A percentile compares a stretch with the other conserved stretches of the same genome.
Evolutionary conservation across 2,888 invertebrate species (phyloP).

Genomic region (Ophioninae sp.): DNA sequence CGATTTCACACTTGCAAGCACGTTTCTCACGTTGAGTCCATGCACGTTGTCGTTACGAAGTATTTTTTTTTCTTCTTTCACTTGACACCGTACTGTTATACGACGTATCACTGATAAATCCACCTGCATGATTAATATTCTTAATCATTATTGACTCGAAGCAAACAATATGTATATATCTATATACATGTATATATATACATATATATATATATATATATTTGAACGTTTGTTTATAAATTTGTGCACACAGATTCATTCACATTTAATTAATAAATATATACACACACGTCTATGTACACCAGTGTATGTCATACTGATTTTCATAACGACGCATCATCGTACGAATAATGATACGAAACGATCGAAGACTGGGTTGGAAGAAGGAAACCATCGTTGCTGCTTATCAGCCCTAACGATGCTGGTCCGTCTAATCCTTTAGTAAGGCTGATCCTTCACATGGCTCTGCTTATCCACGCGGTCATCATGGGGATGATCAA

Average conservation of each 20-base stretch:
- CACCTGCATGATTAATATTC: slow-evolving; percentile 35
- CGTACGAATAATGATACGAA: slow-evolving; percentile 12
- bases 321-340: slow-evolving; percentile 11
- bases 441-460: slow-evolving; percentile 38
- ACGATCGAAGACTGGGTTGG: slow-evolving; percentile 37
- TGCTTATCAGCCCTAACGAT: slow-evolving; percentile 32
- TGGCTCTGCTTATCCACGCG: slow-evolving; percentile 22
- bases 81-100: slow-evolving; percentile 4
- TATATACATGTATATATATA: no score
- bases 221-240: background rate
- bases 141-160: background rate
- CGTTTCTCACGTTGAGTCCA: slow-evolving; percentile 41
- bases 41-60: slow-evolving; percentile 39
- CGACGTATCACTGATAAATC: slow-evolving; percentile 57
- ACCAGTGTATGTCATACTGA: background rate
- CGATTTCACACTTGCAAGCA: slow-evolving; percentile 41
- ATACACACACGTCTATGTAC: background rate
- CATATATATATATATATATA: background rate
- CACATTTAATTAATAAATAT: background rate
- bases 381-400: slow-evolving; percentile 28
- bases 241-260: no score
- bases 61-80: slow-evolving; percentile 28
- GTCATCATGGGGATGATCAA: slow-evolving; percentile 4
- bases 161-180: background rate
- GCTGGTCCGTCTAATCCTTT: slow-evolving; percentile 49